A percentile compares a stretch with the other conserved stretches of the same genome.
These are phyloP conservation scores for Campoletis sonorensis DNA, from an alignment of 1,140 invertebrate species.

Conservation along the genomic window DNA sequence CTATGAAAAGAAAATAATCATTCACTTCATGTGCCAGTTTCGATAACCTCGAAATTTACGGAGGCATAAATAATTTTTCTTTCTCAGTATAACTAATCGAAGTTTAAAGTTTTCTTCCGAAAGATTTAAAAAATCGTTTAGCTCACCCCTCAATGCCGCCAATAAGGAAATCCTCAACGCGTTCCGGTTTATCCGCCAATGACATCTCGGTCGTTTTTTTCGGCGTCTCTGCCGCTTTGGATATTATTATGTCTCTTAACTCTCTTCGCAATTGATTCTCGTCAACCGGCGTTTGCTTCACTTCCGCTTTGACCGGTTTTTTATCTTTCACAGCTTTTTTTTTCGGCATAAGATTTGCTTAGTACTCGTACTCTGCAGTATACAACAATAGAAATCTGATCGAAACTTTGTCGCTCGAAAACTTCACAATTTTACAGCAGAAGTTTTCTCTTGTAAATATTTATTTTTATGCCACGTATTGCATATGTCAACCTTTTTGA, in stretches of 20 bases:
- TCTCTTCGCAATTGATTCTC: slow-evolving; percentile 58
- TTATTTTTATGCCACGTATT: too few relatives aligned
- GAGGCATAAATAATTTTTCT: too few relatives aligned
- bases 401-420: background rate
- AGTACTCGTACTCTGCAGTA: background rate
- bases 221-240: background rate
- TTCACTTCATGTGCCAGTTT: too few relatives aligned
- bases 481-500: too few relatives aligned
- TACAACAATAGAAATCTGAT: too few relatives aligned
- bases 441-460: too few relatives aligned
- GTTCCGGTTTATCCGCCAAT: slow-evolving; percentile 31
- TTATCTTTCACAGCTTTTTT: slow-evolving; percentile 29
- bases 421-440: background rate
- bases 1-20: too few relatives aligned
- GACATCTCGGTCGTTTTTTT: slow-evolving; percentile 37
- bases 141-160: slow-evolving; percentile 75
- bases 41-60: too few relatives aligned
- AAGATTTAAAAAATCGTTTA: background rate
- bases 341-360: slow-evolving; percentile 27
- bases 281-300: slow-evolving; percentile 40
- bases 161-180: slow-evolving; percentile 62
- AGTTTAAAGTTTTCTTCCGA: too few relatives aligned
- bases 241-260: slow-evolving; percentile 49
- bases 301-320: background rate
- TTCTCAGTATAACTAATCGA: too few relatives aligned